Base-by-base conservation (phyloP, 2,113 vertebrate genomes). In the Rhea americana region DNA sequence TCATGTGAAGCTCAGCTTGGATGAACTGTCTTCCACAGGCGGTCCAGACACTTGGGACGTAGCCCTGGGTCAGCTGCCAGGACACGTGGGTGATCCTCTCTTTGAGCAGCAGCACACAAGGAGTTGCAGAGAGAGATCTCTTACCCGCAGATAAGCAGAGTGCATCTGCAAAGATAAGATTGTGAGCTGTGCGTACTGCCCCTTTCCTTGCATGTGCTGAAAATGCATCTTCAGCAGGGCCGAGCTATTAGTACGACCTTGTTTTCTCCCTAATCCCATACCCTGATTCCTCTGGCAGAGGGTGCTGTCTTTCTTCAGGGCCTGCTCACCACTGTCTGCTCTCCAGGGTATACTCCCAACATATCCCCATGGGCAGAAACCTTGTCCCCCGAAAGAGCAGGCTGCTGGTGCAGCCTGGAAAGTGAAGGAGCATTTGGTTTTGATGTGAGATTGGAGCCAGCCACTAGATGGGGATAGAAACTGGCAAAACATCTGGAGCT, bases 181-280 rank as follows among this genome's bases (percentile, higher is more conserved):
- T 13, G 41, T 22, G 82, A 15, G 66, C 59, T 39, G 61, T 11
- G 18, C 22, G 13, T 43, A 73, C 66, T 22, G 21, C 53, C 11
- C 2, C 21, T 26, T 43, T 20, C 35, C 13, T 26, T 56, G 7
- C 24, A 32, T 5, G 18, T 17, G 18, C 5, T 10, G 26, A 11
- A 10, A 48, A 50, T 8, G 8, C 9, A 22, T 72, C 55, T 13
- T 59, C 16, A 58, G 18, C 28, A 18, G 28, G 45, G 28, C 10
- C 9, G 5, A 55, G 39, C 65, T 73, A 25, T 18, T 28, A 21
- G 3, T 13, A 53, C 53, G n/a, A 15, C 9, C 50, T 15, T 26
- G 0, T 20, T 61, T 37, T 5, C 2, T 15, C 21, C 43, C 9
- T 0, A 9, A 5, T 21, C 9, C 56, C 2, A 32, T 3, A 3